Evolutionary conservation across 2,797 vertebrate genomes (phyloP).

Genomic region (Lagodon rhomboides): DNA sequence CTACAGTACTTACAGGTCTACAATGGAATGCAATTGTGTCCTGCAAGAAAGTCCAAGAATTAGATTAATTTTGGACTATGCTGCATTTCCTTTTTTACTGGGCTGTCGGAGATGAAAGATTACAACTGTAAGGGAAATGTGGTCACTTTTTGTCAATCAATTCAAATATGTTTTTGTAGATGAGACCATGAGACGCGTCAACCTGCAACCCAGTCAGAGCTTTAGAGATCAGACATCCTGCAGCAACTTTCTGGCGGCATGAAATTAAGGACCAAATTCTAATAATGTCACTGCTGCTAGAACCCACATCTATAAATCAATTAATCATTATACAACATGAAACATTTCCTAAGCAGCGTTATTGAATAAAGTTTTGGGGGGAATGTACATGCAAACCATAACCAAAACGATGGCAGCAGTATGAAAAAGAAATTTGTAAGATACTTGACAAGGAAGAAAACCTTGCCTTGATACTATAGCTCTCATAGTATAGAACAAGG

Average conservation of each 20-base stretch:
- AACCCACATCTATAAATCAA: not conserved
- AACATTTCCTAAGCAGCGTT: not conserved
- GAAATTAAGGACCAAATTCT: too few relatives aligned
- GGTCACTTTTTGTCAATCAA: too few relatives aligned
- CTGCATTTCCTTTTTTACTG: too few relatives aligned
- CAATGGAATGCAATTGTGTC: not conserved
- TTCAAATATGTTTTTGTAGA: too few relatives aligned
- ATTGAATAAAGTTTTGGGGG: not conserved
- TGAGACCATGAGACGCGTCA: not conserved
- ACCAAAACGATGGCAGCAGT: too few relatives aligned
- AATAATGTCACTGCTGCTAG: too few relatives aligned
- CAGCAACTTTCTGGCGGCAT: too few relatives aligned
- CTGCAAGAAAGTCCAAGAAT: not conserved
- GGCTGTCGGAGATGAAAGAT: too few relatives aligned
- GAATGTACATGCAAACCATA: too few relatives aligned
- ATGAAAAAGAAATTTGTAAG: not conserved
- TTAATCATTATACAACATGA: not conserved
- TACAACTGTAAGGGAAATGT: not conserved
- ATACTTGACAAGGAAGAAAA: not conserved
- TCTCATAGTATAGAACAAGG: too few relatives aligned
- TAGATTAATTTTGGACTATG: not conserved
- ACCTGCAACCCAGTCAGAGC: not conserved
- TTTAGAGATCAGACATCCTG: too few relatives aligned
- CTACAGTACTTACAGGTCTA: not conserved
- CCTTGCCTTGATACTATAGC: too few relatives aligned